Evolutionary conservation across 1,140 invertebrate genomes (phyloP).

Genomic region (Drosophila erecta): DNA sequence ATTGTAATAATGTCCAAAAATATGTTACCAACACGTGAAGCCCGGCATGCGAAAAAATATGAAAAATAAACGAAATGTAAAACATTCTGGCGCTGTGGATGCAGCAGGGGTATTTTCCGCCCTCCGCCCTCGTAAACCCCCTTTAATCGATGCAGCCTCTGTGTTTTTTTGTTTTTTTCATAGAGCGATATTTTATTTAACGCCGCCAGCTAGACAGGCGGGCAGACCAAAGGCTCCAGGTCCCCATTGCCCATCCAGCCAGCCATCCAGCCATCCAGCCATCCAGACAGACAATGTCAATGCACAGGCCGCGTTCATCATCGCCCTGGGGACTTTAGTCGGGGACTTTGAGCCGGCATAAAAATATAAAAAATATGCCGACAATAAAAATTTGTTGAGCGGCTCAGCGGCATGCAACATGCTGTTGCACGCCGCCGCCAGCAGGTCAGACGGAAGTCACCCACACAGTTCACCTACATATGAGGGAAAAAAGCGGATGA

Average conservation of each 20-base stretch:
- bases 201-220: conserved; percentile 57
- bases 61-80: conserved; percentile 50
- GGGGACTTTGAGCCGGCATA: conserved; percentile 36
- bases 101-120: conserved; percentile 44
- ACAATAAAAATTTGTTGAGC: conserved; percentile 80
- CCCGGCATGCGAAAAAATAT: conserved; percentile 43
- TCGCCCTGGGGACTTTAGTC: conserved; percentile 35
- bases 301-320: conserved; percentile 70
- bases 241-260: background rate
- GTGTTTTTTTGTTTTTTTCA: conserved; percentile 65
- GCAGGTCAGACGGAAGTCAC: conserved; percentile 49
- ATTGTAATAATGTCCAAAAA: conserved; percentile 83
- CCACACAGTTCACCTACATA: conserved; percentile 48
- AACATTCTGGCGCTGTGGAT: conserved; percentile 53
- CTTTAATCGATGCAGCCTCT: conserved; percentile 70
- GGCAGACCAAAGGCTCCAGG: conserved; percentile 29
- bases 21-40: conserved; percentile 81
- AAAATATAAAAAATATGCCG: conserved; percentile 80
- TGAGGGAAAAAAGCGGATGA: conserved; percentile 7
- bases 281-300: conserved; percentile 61
- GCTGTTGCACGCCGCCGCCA: conserved; percentile 67
- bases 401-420: conserved; percentile 78
- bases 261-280: background rate
- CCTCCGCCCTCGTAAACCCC: background rate
- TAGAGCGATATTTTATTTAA: conserved; percentile 79